A percentile compares a stretch with the other conserved stretches of the same genome.
phyloP scores from a whole-genome alignment of 2,113 vertebrate genomes.

The Thryonomys swinderianus region DNA sequence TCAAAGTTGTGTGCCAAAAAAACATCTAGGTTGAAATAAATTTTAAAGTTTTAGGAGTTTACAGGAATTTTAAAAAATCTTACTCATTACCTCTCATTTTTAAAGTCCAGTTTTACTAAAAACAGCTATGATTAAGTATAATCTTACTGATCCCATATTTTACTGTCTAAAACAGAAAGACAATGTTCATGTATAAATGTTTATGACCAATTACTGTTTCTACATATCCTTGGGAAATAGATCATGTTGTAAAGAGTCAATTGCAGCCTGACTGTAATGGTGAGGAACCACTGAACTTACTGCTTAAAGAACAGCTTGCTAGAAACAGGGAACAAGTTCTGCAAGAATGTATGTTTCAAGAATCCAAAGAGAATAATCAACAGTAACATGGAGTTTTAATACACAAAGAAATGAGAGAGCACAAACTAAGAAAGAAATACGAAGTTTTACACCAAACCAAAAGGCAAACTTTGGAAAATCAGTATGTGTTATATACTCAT shows the following conservation, averaged over 20 bases:
- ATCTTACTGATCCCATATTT: background rate
- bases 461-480: background rate
- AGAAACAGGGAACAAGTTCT: background rate
- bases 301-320: conserved; percentile 35
- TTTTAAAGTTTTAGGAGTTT: too few relatives aligned
- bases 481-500: background rate
- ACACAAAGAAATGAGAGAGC: background rate
- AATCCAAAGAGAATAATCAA: background rate
- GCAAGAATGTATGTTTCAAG: background rate
- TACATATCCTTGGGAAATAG: conserved; percentile 33
- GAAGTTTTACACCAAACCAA: background rate
- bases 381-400: background rate
- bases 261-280: background rate
- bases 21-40: too few relatives aligned
- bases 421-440: background rate
- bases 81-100: too few relatives aligned
- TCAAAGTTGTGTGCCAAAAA: too few relatives aligned
- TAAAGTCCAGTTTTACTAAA: background rate
- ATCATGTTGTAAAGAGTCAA: background rate
- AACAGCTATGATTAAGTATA: background rate
- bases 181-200: background rate
- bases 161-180: conserved; percentile 32
- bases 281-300: background rate
- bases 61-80: too few relatives aligned
- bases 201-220: background rate